phyloP scores from a whole-genome alignment of 1,140 invertebrate genomes.

The Choristoneura fumiferana region DNA sequence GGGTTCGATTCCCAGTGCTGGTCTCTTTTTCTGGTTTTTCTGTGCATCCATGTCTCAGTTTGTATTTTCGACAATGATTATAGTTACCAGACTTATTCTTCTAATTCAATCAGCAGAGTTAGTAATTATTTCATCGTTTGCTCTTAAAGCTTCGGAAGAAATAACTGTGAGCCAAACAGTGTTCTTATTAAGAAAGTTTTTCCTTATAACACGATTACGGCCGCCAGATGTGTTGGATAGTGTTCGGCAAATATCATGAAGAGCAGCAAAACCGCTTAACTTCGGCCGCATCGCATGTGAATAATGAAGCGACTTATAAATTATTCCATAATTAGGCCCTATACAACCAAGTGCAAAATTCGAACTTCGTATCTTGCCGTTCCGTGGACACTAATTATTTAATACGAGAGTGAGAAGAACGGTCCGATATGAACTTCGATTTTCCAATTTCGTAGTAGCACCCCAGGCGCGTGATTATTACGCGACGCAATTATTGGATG shows the following conservation, averaged over 20 bases:
- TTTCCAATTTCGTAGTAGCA: too few species aligned
- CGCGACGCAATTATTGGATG: too few species aligned
- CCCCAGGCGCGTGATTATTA: too few species aligned
- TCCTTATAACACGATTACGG: slow-evolving; percentile 72
- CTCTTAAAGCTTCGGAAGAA: slow-evolving; percentile 29
- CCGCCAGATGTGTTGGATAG: slow-evolving; percentile 69
- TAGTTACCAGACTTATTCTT: not conserved
- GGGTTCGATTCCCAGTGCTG: too few species aligned
- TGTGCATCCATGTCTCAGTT: too few species aligned
- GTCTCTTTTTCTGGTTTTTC: too few species aligned
- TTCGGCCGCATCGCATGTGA: slow-evolving; percentile 14
- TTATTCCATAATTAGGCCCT: slow-evolving; percentile 13
- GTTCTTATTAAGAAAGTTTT: slow-evolving; percentile 76
- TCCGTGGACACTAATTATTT: too few species aligned
- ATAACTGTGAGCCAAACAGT: slow-evolving; percentile 49
- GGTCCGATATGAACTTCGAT: too few species aligned
- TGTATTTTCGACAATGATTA: slow-evolving; percentile 24
- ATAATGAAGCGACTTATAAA: slow-evolving; percentile 4
- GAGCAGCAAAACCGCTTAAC: not conserved
- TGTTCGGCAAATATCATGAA: slow-evolving; percentile 47
- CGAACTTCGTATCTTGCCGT: too few species aligned
- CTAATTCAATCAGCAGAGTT: slow-evolving; percentile 18
- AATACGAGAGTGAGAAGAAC: too few species aligned
- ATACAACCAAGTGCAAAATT: slow-evolving; percentile 6
- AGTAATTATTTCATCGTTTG: slow-evolving; percentile 55